phyloP scores from a whole-genome alignment of 2,797 vertebrate genomes.

The Austrolebias charrua region DNA sequence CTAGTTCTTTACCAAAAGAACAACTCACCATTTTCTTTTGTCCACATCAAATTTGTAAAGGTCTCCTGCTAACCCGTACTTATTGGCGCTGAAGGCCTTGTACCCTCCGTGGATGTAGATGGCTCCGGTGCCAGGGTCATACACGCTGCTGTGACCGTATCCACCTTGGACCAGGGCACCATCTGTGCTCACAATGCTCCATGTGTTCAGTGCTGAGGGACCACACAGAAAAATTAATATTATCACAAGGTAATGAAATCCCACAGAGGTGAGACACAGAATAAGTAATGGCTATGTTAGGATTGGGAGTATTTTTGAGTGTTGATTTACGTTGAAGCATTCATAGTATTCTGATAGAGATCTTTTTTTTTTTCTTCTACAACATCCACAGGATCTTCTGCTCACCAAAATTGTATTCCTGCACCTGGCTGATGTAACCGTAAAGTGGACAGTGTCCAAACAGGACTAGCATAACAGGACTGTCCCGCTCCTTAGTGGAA shows the following conservation, averaged over 20 bases:
- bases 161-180: slow-evolving; percentile 96
- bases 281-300: background rate
- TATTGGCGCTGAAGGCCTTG: slow-evolving; percentile 96
- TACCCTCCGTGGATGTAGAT: slow-evolving; percentile 96
- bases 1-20: no score
- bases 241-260: no score
- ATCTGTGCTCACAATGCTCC: slow-evolving; percentile 82
- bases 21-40: slow-evolving; percentile 84
- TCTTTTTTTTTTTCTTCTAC: no score
- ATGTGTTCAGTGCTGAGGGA: slow-evolving; percentile 81
- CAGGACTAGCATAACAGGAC: slow-evolving; percentile 88
- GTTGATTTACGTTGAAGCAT: background rate
- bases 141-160: slow-evolving; percentile 96
- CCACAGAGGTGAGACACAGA: no score
- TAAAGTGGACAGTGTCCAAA: slow-evolving; percentile 97
- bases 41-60: slow-evolving; percentile 91
- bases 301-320: background rate
- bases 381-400: background rate
- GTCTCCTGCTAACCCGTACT: slow-evolving; percentile 93
- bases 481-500: slow-evolving; percentile 59
- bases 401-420: slow-evolving; percentile 92
- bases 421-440: slow-evolving; percentile 93
- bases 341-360: background rate
- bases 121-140: slow-evolving; percentile 83
- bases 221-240: background rate